Base-by-base conservation (phyloP, 1,140 invertebrate genomes). In the Zaprionus ornatus region DNA sequence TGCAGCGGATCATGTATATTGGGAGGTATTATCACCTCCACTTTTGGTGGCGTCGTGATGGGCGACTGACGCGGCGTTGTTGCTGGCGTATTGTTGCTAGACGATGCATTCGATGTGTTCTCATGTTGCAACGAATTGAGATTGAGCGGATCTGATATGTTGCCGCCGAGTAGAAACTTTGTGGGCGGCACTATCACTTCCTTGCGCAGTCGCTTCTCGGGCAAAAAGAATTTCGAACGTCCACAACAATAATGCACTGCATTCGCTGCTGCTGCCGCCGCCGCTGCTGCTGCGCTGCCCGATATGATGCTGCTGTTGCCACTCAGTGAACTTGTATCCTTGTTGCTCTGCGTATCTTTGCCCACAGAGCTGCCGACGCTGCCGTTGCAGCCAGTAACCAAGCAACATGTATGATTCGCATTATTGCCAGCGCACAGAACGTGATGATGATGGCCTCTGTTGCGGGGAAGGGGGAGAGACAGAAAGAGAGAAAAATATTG, bases 71-170 rank as follows among this genome's bases (percentile, higher is more conserved):
- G 91, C 1, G 98, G 98, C 17, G 98, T 98, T 0, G 96, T 95
- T 23, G 97, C 96, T 7, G 98, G 98, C 9, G 98, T 98, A 1
- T 96, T 95, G 35, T 97, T 96, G 93, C 98, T 98, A 93, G 97
- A 96, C 21, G 95, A 95, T 72, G 96, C 94, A 32, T 96, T 95
- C 82, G 96, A 94, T 74, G 97, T 97, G 9, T 97, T 95, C 92
- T 98, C 97, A 93, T 98, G 96, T 92, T 97, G 96, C 82, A 99
- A 94, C 91, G 98, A 98, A 82, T 98, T 98, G 59, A 99, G 93
- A 94, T 99, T 99, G 12, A 99, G 93, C 0, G 98, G 98, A 94
- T 99, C 98, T 76, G 96, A 96, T 78, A 99, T 99, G 91, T 98
- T 99, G 19, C 98, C 98, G 57, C 98, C 98, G 1, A 99, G 94